Evolutionary conservation across 2,113 vertebrate species (phyloP).

Genomic region (Ellobius talpinus): DNA sequence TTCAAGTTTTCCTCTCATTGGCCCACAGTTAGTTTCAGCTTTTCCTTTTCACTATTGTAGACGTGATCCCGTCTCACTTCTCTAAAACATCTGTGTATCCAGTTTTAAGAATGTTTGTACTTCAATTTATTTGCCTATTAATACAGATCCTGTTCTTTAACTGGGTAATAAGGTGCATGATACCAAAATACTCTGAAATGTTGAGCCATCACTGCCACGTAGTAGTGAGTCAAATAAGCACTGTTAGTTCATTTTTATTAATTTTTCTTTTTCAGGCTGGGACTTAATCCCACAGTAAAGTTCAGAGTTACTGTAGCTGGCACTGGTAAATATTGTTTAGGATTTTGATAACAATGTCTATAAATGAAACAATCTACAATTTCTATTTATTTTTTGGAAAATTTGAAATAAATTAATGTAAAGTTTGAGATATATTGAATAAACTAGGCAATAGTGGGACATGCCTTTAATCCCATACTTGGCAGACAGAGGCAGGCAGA

Average conservation of each 20-base stretch:
- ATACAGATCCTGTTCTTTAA: neutral
- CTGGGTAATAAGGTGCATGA: neutral
- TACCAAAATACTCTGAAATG: neutral
- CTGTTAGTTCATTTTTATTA: neutral
- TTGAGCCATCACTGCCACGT: neutral
- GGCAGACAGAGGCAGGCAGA: too few species aligned
- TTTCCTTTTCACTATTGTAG: neutral
- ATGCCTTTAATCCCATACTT: too few species aligned
- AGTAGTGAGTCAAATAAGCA: neutral
- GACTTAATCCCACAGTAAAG: neutral
- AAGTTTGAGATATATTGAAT: neutral
- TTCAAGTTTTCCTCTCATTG: neutral
- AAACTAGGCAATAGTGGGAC: too few species aligned
- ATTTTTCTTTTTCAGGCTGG: neutral
- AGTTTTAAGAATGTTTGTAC: neutral
- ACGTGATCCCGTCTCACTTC: neutral
- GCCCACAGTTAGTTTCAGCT: neutral
- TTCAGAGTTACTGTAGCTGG: neutral
- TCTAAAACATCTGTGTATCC: neutral
- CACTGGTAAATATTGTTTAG: neutral
- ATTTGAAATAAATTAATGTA: neutral
- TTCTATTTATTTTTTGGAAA: neutral
- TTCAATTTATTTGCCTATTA: neutral
- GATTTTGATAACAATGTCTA: neutral
- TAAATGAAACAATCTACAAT: neutral